phyloP scores from a whole-genome alignment of 2,113 vertebrate species.

The Uria lomvia region DNA sequence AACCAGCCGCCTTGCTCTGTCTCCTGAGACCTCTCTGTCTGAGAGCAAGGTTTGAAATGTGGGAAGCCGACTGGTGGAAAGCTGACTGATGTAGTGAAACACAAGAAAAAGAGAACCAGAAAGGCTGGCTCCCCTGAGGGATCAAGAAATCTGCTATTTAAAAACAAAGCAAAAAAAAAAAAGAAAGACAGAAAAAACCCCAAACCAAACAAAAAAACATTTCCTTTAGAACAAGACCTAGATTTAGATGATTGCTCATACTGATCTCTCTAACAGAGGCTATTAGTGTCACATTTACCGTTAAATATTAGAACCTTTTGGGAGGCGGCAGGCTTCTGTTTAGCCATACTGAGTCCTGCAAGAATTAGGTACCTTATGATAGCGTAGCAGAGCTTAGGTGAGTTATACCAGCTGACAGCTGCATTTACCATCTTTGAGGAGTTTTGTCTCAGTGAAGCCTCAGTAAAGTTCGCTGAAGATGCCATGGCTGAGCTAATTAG shows the following conservation, averaged over 20 bases:
- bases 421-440: neutral
- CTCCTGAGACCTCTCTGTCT: neutral
- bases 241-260: neutral
- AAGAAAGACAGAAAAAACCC: too few species aligned
- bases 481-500: neutral
- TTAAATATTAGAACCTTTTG: neutral
- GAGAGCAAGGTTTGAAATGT: neutral
- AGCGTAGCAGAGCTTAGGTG: neutral
- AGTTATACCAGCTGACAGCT: neutral
- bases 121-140: neutral
- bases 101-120: neutral
- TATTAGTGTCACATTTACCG: neutral
- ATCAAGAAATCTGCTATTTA: neutral
- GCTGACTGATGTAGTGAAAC: neutral
- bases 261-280: neutral
- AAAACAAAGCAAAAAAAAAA: neutral
- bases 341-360: neutral
- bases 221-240: neutral
- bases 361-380: neutral
- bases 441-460: neutral
- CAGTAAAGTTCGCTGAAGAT: neutral
- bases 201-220: neutral
- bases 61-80: neutral
- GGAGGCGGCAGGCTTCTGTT: neutral
- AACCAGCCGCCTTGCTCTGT: neutral